These are phyloP conservation scores for Eidolon helvum DNA, from an alignment of 2,113 vertebrate species.

Conservation along the genomic window DNA sequence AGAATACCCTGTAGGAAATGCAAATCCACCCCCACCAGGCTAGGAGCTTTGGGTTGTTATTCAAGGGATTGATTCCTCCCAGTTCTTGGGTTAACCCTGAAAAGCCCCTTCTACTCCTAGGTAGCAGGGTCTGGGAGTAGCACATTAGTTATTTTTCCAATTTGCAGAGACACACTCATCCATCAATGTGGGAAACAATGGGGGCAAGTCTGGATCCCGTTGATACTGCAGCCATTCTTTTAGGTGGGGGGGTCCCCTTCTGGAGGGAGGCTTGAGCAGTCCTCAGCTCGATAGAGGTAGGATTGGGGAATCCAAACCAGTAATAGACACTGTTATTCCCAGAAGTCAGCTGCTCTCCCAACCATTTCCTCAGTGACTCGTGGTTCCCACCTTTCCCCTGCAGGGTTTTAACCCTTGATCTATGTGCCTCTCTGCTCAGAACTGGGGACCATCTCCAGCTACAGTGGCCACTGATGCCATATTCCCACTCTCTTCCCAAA, in stretches of 20 bases:
- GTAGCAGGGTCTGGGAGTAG: slow-evolving; percentile 28
- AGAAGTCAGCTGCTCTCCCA: neutral
- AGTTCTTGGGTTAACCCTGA: slow-evolving; percentile 61
- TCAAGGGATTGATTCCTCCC: slow-evolving; percentile 60
- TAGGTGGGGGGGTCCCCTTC: neutral
- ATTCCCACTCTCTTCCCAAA: neutral
- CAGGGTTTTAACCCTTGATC: neutral
- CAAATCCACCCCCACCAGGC: slow-evolving; percentile 75
- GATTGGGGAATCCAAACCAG: neutral
- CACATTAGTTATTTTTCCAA: slow-evolving; percentile 63
- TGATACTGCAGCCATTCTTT: neutral
- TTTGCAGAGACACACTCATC: slow-evolving; percentile 51
- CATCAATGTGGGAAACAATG: slow-evolving; percentile 32
- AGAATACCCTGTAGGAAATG: slow-evolving; percentile 76
- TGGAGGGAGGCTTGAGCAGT: neutral
- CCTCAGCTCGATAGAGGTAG: neutral
- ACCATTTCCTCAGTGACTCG: neutral
- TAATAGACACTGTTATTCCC: neutral
- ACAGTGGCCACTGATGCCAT: neutral
- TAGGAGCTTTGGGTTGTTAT: slow-evolving; percentile 61
- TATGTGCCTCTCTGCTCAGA: neutral
- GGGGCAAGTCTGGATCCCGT: neutral
- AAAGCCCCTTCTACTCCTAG: slow-evolving; percentile 10
- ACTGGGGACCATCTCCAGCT: neutral
- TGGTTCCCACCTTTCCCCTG: neutral